A percentile compares a stretch with the other conserved stretches of the same genome.
Conservation (phyloP, 1,140 invertebrate species). For the Drosophila littoralis region DNA sequence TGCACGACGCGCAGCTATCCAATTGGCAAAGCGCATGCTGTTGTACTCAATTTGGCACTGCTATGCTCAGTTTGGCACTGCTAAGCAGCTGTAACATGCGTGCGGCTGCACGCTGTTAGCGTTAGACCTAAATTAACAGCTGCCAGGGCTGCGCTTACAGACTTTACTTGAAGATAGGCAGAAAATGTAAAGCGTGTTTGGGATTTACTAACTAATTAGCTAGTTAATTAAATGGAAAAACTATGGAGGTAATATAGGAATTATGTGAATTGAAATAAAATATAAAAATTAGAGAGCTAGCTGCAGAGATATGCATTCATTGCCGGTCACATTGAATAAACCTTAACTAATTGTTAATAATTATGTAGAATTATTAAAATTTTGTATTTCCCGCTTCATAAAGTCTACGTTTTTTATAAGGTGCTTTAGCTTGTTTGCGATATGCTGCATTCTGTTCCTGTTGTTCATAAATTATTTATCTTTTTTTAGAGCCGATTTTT, state of each 20-base stretch:
- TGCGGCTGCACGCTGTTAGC: conserved; percentile 38
- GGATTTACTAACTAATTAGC: neutral
- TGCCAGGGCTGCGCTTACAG: conserved; percentile 46
- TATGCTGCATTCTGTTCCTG: neutral
- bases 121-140: conserved; percentile 64
- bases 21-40: conserved; percentile 19
- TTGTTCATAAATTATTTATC: conserved; percentile 1
- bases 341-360: too few species aligned
- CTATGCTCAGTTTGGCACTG: conserved; percentile 22
- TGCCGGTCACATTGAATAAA: too few species aligned
- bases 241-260: too few species aligned
- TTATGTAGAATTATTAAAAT: too few species aligned
- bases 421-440: neutral
- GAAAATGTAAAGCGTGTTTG: neutral
- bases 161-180: neutral
- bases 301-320: too few species aligned
- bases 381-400: neutral
- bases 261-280: too few species aligned
- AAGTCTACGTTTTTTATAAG: neutral
- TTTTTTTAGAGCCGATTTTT: neutral
- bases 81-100: neutral
- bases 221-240: neutral
- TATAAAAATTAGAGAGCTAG: too few species aligned
- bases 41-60: conserved; percentile 26
- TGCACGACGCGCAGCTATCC: conserved; percentile 34